These are phyloP conservation scores for Argyra leucocephala DNA, from an alignment of 2,888 invertebrate genomes.

Conservation along the genomic window DNA sequence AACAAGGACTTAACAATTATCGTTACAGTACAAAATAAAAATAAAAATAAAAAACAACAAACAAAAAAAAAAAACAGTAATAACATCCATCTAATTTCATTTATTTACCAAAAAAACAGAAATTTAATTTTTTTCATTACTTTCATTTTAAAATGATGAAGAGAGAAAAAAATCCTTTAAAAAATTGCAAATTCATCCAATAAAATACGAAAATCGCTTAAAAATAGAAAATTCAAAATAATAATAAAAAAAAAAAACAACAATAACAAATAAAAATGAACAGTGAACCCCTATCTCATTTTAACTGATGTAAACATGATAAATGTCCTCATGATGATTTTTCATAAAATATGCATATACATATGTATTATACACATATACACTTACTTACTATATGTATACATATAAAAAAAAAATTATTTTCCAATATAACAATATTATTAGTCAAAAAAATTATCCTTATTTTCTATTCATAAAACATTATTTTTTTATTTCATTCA, in stretches of 20 bases:
- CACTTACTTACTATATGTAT: too few species aligned
- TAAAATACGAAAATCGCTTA: background rate
- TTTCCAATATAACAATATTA: background rate
- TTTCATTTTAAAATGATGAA: too few species aligned
- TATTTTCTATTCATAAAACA: background rate
- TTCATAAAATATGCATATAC: background rate
- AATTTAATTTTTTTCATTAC: too few species aligned
- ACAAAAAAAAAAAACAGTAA: background rate
- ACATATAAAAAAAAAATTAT: background rate
- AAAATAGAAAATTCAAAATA: background rate
- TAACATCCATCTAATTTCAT: background rate
- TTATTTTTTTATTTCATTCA: too few species aligned
- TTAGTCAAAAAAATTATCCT: constrained; percentile 1
- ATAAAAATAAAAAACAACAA: too few species aligned
- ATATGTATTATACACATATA: too few species aligned
- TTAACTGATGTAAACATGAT: background rate
- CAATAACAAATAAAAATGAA: too few species aligned
- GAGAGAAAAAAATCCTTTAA: too few species aligned
- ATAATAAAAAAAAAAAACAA: too few species aligned
- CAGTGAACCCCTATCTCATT: too few species aligned
- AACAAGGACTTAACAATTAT: too few species aligned
- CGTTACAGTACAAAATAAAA: too few species aligned
- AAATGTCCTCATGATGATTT: background rate
- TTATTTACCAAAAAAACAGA: background rate
- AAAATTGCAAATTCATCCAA: background rate